phyloP scores from a whole-genome alignment of 2,888 invertebrate genomes.

The Coleophora flavipennella region DNA sequence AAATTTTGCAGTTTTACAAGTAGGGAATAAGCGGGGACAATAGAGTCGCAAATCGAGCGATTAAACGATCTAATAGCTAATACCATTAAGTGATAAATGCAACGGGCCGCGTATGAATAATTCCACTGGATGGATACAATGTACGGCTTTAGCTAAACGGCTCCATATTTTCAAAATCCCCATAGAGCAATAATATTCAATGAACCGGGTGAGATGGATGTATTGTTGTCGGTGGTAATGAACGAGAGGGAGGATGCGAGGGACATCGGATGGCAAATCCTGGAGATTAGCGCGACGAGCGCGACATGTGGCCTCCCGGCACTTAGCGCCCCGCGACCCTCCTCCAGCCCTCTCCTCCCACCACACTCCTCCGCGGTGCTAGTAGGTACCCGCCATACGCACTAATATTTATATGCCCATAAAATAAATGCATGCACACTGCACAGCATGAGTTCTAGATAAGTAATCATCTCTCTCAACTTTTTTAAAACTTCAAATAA shows the following conservation, averaged over 20 bases:
- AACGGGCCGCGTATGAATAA: constrained; percentile 66
- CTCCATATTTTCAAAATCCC: constrained; percentile 73
- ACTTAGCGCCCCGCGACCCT: constrained; percentile 52
- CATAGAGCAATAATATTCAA: constrained; percentile 72
- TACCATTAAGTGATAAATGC: constrained; percentile 73
- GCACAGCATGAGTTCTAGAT: constrained; percentile 5
- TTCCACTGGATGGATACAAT: constrained; percentile 68
- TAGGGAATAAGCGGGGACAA: no score
- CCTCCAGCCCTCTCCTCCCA: constrained; percentile 19
- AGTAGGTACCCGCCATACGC: constrained; percentile 24
- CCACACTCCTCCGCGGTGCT: constrained; percentile 28
- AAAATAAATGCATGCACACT: constrained; percentile 14
- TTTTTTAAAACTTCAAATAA: neutral
- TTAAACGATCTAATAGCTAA: constrained; percentile 67
- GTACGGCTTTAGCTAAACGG: constrained; percentile 70
- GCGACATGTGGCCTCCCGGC: constrained; percentile 70
- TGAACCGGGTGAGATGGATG: constrained; percentile 58
- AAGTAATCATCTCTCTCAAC: neutral
- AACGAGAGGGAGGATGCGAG: constrained; percentile 42
- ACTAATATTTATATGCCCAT: constrained; percentile 35
- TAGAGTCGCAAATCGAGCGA: constrained; percentile 66
- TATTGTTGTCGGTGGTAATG: constrained; percentile 29
- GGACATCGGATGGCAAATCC: constrained; percentile 69
- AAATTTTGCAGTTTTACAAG: neutral
- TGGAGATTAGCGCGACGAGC: constrained; percentile 68